Base-by-base conservation (phyloP, 2,113 vertebrate genomes). In the Sapayoa aenigma region DNA sequence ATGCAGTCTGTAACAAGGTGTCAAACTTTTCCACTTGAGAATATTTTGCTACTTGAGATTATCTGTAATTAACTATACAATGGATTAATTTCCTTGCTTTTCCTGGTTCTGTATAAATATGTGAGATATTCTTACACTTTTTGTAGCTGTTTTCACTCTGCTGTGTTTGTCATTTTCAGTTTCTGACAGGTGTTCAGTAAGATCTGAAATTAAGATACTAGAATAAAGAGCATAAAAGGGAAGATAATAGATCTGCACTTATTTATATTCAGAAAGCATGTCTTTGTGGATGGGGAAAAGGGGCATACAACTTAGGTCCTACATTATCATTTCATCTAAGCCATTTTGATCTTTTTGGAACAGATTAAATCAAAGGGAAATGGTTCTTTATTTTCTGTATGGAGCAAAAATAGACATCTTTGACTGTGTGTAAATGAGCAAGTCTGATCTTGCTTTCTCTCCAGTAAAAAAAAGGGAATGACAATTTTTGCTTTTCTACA, bases 81-180 rank as follows among this genome's bases (percentile, higher is more conserved):
- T 67, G 25, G n/a, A 80, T 87, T 93, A 30, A 77, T 96, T 95
- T 93, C 53, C 44, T 93, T 96, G 95, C 82, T 96, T 88, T 96
- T 91, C 80, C 80, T 86, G 42, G 28, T 63, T 92, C 95, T 94
- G 83, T 93, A 84, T 79, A 72, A 39, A 50, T 87, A 72, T 86
- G 65, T 73, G 65, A 73, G 80, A 91, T 46, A 79, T 21, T 76
- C 27, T 65, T 95, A 65, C 6, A 8, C 59, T 94, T 63, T 78
- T 94, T 76, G 84, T 87, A 81, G 73, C 78, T 82, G 50, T 92
- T 96, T 97, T 94, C 52, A 81, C 33, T 95, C 52, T 77, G 39
- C 42, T 7, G 11, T 90, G 83, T 84, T 96, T 93, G 79, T 77
- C 24, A 28, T 79, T 94, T 96, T 94, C 72, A 69, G 46, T 84